Conservation (phyloP, 2,113 vertebrate species). For the Phalacrocorax aristotelis region DNA sequence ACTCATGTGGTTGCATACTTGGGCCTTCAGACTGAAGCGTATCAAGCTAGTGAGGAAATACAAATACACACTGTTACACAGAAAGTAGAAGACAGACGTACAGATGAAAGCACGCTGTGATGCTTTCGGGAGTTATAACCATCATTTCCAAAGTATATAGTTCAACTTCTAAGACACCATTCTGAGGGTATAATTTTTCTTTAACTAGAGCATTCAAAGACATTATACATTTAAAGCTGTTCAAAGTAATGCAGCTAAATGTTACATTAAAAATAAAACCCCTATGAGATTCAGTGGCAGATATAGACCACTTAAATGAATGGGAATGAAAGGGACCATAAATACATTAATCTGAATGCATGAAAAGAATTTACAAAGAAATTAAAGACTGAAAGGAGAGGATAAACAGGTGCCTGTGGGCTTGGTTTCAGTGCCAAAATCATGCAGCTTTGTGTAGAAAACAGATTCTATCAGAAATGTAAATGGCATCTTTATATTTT, state of each 20-base stretch:
- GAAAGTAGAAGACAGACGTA: not conserved
- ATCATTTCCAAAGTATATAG: not conserved
- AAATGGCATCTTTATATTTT: not conserved
- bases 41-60: constrained; percentile 12
- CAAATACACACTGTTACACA: not conserved
- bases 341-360: constrained; percentile 1
- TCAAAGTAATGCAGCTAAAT: constrained; percentile 34
- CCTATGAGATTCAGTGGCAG: not conserved
- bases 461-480: not conserved
- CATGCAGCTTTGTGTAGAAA: not conserved
- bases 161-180: constrained; percentile 26
- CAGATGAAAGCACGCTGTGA: not conserved
- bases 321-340: not conserved
- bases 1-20: not conserved
- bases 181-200: constrained; percentile 7
- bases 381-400: not conserved
- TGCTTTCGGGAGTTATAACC: not conserved
- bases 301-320: constrained; percentile 26
- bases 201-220: constrained; percentile 26
- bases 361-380: constrained; percentile 19
- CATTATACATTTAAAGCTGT: constrained; percentile 36
- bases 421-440: constrained; percentile 27
- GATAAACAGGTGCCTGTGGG: not conserved
- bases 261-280: not conserved
- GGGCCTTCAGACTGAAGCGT: not conserved